Evolutionary conservation across 2,888 invertebrate genomes (phyloP).

Genomic region (Pollenia griseotomentosa): DNA sequence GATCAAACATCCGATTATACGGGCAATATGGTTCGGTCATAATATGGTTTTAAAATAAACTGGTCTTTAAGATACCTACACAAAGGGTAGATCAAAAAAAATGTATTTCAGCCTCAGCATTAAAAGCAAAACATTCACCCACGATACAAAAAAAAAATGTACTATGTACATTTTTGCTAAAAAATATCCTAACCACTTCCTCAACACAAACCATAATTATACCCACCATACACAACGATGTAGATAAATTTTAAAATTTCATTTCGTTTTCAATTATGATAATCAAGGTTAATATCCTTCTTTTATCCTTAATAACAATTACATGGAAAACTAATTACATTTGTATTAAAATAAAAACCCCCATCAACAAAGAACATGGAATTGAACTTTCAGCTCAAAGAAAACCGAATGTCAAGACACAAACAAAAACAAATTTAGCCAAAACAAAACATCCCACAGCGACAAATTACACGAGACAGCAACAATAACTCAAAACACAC

Average conservation of each 20-base stretch:
- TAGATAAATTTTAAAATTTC: neutral
- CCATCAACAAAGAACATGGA: constrained; percentile 15
- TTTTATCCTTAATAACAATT: constrained; percentile 57
- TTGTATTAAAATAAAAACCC: constrained; percentile 55
- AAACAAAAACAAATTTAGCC: constrained; percentile 74
- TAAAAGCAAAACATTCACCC: neutral
- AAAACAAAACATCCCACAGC: constrained; percentile 80
- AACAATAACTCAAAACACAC: constrained; percentile 71
- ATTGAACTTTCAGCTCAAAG: constrained; percentile 39
- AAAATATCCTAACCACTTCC: constrained; percentile 1
- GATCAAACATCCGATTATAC: too few relatives aligned
- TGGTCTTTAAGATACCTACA: too few relatives aligned
- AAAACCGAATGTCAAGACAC: constrained; percentile 53
- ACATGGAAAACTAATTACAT: constrained; percentile 68
- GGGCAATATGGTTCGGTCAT: too few relatives aligned
- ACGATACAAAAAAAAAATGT: neutral
- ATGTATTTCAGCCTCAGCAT: too few relatives aligned
- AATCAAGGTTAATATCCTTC: constrained; percentile 50
- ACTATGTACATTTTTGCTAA: too few relatives aligned
- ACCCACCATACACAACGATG: neutral
- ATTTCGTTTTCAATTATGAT: constrained; percentile 46
- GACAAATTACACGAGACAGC: constrained; percentile 80
- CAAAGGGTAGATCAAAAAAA: too few relatives aligned
- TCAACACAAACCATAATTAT: neutral
- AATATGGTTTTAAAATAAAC: too few relatives aligned